Evolutionary conservation across 2,113 vertebrate genomes (phyloP).

Genomic region (Chroicocephalus ridibundus): DNA sequence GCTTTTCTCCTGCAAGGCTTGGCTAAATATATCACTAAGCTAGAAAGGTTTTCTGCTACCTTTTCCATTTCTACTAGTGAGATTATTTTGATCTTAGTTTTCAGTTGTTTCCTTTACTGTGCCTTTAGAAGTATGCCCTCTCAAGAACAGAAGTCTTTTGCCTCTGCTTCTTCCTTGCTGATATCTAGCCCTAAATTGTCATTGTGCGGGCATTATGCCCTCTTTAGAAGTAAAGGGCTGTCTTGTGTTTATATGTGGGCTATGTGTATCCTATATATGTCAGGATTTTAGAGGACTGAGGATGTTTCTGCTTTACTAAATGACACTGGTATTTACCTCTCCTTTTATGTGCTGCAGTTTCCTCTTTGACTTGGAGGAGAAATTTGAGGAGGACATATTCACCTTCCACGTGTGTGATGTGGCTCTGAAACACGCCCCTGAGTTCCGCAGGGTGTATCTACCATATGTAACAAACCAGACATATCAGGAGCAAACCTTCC

Average conservation of each 20-base stretch:
- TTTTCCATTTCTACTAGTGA: not conserved
- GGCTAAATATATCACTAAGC: not conserved
- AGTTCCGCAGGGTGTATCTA: conserved; percentile 89
- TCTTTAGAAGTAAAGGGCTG: not conserved
- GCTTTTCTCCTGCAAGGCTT: not conserved
- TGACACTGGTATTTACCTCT: not conserved
- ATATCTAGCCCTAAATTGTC: not conserved
- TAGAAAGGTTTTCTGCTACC: not conserved
- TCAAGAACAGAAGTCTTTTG: not conserved
- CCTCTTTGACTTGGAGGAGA: conserved; percentile 90
- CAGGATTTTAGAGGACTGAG: not conserved
- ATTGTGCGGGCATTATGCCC: not conserved
- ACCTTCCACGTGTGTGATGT: conserved; percentile 91
- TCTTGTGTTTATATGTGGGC: not conserved
- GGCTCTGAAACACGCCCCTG: conserved; percentile 82
- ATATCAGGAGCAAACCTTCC: conserved; percentile 94
- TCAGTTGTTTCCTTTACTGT: not conserved
- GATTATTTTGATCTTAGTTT: not conserved
- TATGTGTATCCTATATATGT: not conserved
- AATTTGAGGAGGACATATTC: conserved; percentile 86
- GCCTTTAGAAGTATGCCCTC: not conserved
- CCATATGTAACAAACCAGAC: conserved; percentile 98
- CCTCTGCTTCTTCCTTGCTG: not conserved
- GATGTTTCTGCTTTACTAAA: not conserved
- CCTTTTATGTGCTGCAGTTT: conserved; percentile 76